Evolutionary conservation across 2,797 vertebrate genomes (phyloP).

Genomic region (Manis pentadactyla): DNA sequence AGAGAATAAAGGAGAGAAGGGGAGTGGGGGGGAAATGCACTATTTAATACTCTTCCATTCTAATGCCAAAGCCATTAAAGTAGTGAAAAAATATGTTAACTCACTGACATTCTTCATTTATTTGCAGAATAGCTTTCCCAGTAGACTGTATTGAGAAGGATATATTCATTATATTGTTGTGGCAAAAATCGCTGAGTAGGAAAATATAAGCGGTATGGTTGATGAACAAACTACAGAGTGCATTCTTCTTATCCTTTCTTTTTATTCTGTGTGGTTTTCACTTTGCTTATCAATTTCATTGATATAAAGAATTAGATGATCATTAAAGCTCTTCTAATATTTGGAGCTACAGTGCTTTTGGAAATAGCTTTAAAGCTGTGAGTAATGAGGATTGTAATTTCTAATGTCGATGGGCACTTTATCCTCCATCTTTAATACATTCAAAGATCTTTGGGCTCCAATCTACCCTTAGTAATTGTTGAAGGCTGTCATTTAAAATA

Average conservation of each 20-base stretch:
- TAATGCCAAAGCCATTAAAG: not conserved
- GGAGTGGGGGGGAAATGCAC: too few species aligned
- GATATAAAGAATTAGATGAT: slow-evolving; percentile 48
- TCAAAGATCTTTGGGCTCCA: slow-evolving; percentile 41
- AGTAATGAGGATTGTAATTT: slow-evolving; percentile 41
- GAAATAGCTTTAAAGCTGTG: slow-evolving; percentile 48
- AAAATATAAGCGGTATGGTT: slow-evolving; percentile 13
- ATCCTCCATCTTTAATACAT: not conserved
- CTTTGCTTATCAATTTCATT: not conserved
- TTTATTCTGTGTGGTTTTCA: not conserved
- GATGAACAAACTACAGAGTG: slow-evolving; percentile 33
- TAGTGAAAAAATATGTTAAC: slow-evolving; percentile 31
- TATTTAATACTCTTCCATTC: not conserved
- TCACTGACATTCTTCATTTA: slow-evolving; percentile 47
- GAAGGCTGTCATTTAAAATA: slow-evolving; percentile 55
- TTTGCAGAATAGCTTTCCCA: not conserved
- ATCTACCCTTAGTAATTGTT: slow-evolving; percentile 24
- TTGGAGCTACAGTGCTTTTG: slow-evolving; percentile 56
- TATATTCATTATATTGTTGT: slow-evolving; percentile 14
- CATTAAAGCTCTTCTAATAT: not conserved
- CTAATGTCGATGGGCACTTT: slow-evolving; percentile 63
- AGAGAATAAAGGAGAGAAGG: not conserved
- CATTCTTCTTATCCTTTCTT: not conserved
- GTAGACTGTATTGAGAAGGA: slow-evolving; percentile 43
- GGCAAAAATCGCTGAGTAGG: slow-evolving; percentile 62